A percentile compares a stretch with the other conserved stretches of the same genome.
Evolutionary conservation across 2,113 vertebrate genomes (phyloP).

Genomic region (Micronycteris hirsuta): DNA sequence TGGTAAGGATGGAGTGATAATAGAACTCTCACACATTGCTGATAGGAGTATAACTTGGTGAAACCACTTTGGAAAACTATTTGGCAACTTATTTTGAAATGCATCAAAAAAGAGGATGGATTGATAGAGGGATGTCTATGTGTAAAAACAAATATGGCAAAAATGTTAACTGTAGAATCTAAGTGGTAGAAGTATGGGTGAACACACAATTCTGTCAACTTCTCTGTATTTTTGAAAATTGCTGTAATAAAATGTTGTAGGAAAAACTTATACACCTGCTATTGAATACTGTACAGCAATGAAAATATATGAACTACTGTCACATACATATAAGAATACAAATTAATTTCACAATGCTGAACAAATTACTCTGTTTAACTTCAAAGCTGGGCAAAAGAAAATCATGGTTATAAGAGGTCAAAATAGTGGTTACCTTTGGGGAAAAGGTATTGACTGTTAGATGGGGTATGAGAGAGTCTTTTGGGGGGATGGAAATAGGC

Average conservation of each 20-base stretch:
- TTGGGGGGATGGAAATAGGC: neutral
- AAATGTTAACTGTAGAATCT: neutral
- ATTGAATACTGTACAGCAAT: neutral
- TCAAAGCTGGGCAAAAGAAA: slow-evolving; percentile 8
- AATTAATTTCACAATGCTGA: neutral
- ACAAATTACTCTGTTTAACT: neutral
- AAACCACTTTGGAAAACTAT: neutral
- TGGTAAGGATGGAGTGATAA: neutral
- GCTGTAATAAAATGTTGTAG: neutral
- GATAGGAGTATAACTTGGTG: neutral
- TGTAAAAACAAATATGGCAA: neutral
- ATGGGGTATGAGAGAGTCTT: neutral
- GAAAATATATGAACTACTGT: neutral
- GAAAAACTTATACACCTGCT: neutral
- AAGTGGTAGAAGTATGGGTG: neutral
- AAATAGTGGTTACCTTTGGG: neutral
- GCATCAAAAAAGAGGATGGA: neutral
- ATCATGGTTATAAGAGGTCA: neutral
- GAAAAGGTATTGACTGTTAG: neutral
- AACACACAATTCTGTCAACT: neutral
- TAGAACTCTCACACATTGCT: neutral
- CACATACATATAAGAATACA: neutral
- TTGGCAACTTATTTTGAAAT: neutral
- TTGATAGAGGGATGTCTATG: neutral
- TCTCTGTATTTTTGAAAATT: neutral